Evolutionary conservation across 2,113 vertebrate species (phyloP).

Genomic region (Actenoides lindsayi): DNA sequence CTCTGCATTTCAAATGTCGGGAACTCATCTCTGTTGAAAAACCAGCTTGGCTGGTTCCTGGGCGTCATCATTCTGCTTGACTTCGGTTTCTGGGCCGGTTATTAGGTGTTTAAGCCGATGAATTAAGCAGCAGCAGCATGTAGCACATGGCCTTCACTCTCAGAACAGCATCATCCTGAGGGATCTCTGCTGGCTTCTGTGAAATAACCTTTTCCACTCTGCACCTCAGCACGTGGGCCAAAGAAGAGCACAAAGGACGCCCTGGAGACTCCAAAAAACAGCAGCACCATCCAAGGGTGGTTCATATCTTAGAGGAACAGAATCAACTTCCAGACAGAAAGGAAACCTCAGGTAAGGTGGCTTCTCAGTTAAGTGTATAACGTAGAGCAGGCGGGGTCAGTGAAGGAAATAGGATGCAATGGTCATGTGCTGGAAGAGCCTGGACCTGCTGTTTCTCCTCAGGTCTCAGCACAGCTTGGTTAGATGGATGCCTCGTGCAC

Average conservation of each 20-base stretch:
- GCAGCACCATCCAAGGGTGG: neutral
- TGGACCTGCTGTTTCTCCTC: neutral
- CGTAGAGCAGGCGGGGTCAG: neutral
- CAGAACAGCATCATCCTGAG: neutral
- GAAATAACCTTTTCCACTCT: neutral
- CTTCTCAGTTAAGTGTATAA: neutral
- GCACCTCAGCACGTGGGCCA: neutral
- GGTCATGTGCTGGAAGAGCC: neutral
- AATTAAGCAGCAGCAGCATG: neutral
- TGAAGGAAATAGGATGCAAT: neutral
- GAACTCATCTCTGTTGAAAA: neutral
- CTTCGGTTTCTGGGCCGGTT: neutral
- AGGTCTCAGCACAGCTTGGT: neutral
- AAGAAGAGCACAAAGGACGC: neutral
- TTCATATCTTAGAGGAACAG: neutral
- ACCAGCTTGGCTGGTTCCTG: neutral
- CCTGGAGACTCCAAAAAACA: neutral
- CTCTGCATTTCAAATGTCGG: neutral
- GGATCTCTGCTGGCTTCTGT: neutral
- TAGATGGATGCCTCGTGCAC: neutral
- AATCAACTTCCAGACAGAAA: neutral
- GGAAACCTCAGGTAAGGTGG: neutral
- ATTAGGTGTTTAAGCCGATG: neutral
- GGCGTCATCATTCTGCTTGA: neutral
- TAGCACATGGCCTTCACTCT: neutral